Conservation (phyloP, 2,113 vertebrate genomes). For the Verasper variegatus region DNA sequence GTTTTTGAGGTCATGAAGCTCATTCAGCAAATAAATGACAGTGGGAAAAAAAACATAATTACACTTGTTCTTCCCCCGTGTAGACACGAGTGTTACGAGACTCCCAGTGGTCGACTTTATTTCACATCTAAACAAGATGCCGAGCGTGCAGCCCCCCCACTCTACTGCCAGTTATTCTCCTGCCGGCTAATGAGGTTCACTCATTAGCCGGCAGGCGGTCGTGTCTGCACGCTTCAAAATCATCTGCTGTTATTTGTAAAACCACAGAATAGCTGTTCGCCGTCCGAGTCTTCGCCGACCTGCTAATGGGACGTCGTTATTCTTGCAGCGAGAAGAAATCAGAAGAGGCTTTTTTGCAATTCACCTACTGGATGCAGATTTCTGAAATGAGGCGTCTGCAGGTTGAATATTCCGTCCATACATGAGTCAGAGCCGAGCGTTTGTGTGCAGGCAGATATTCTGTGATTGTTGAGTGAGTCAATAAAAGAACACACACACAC, state of each 20-base stretch:
- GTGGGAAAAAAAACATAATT: conserved; percentile 16
- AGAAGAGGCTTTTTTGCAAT: background rate
- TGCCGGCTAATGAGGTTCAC: background rate
- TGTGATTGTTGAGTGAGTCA: background rate
- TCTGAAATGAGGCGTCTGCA: background rate
- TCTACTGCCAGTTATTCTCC: background rate
- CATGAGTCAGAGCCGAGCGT: background rate
- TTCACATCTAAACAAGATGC: no score
- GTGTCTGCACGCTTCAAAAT: background rate
- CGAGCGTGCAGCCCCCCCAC: no score
- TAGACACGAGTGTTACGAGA: no score
- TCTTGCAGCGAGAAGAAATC: background rate
- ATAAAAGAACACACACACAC: background rate
- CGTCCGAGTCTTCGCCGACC: background rate
- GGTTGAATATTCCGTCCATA: background rate
- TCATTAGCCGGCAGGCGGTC: no score
- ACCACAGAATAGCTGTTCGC: background rate
- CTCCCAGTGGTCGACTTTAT: no score
- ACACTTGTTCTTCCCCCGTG: no score
- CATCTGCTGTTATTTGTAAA: background rate
- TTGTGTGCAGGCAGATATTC: background rate
- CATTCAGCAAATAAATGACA: conserved; percentile 38
- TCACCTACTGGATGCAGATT: background rate
- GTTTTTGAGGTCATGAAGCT: conserved; percentile 7
- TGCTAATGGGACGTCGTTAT: background rate